These are phyloP conservation scores for Dicrostonyx torquatus DNA, from an alignment of 2,797 vertebrate species.

Conservation along the genomic window DNA sequence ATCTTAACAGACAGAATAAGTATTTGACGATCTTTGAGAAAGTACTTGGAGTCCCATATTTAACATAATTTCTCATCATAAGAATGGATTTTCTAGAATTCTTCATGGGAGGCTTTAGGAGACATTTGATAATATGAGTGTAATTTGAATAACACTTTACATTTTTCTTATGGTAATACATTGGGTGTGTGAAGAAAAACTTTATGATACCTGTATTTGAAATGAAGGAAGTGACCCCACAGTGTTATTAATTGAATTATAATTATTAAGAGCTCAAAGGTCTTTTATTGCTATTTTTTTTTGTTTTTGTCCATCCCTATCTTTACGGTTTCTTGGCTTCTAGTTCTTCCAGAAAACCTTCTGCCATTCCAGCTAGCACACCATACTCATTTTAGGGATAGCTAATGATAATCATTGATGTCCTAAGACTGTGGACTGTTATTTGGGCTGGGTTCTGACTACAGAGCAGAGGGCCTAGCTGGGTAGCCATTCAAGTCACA, in stretches of 20 bases:
- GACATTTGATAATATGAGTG: background rate
- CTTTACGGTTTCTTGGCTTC: background rate
- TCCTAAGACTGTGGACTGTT: background rate
- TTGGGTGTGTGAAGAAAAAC: conserved; percentile 13
- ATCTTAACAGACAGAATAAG: background rate
- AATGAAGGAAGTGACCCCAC: background rate
- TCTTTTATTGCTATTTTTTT: too few relatives aligned
- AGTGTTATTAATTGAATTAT: background rate
- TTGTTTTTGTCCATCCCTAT: background rate
- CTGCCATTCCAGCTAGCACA: background rate
- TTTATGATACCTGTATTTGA: background rate
- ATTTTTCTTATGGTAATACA: background rate
- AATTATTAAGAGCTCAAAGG: background rate
- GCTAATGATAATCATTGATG: background rate
- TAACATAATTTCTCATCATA: background rate
- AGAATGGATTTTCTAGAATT: background rate
- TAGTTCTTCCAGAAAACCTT: background rate
- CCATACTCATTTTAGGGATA: background rate
- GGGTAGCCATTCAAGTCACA: background rate
- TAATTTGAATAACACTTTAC: background rate
- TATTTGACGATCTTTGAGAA: background rate
- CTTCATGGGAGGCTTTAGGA: background rate
- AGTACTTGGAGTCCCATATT: background rate
- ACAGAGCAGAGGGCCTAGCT: background rate
- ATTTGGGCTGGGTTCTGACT: background rate